Evolutionary conservation across 1,140 invertebrate genomes (phyloP).

Genomic region (Hestina assimilis): DNA sequence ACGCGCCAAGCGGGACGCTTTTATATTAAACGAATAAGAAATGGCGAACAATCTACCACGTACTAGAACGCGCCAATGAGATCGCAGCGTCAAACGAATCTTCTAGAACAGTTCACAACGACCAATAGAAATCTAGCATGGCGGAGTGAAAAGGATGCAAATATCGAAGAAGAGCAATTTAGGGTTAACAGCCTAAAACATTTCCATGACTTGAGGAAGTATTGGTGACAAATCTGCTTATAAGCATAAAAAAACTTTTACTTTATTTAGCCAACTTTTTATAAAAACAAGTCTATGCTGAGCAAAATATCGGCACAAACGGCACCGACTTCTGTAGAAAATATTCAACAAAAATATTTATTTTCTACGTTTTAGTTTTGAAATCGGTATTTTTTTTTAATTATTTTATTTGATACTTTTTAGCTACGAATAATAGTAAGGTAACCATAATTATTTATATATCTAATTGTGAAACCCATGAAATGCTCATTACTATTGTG

Average conservation of each 20-base stretch:
- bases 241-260: background rate
- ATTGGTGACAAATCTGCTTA: background rate
- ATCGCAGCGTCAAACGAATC: conserved; percentile 20
- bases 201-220: background rate
- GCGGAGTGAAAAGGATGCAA: conserved; percentile 19
- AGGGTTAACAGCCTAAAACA: conserved; percentile 17
- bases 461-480: too few relatives aligned
- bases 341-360: too few relatives aligned
- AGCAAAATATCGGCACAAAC: too few relatives aligned
- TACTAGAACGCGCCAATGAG: conserved; percentile 48
- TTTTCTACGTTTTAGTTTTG: too few relatives aligned
- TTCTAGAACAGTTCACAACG: conserved; percentile 30
- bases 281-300: too few relatives aligned
- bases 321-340: too few relatives aligned
- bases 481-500: too few relatives aligned
- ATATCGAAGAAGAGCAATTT: conserved; percentile 7
- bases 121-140: conserved; percentile 26
- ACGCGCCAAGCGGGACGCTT: conserved; percentile 39
- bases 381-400: too few relatives aligned
- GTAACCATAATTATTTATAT: too few relatives aligned
- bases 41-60: conserved; percentile 41
- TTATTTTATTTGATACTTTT: too few relatives aligned
- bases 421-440: too few relatives aligned
- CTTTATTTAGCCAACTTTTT: background rate
- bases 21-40: conserved; percentile 49